Base-by-base conservation (phyloP, 1,140 invertebrate species). In the Lordiphosa collinella region DNA sequence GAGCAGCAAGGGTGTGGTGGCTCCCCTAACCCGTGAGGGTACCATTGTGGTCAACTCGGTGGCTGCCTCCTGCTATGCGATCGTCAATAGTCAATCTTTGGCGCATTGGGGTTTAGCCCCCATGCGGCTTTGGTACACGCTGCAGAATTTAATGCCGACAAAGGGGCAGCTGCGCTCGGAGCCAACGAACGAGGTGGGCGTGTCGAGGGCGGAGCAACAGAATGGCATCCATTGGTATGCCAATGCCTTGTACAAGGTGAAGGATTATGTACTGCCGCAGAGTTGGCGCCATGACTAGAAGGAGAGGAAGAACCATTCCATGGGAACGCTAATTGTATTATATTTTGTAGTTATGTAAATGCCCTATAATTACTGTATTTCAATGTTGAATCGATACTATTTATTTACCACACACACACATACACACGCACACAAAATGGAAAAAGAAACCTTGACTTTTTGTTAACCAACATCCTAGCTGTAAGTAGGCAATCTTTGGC, bases 1-100 rank as follows among this genome's bases (percentile, higher is more conserved):
- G 7, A 86, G 91, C 1, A 90, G 91, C 12, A 89, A 89, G 25
- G 98, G 98, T 6, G 93, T 97, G 1, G 97, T 92, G 79, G 98
- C 98, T 1, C 98, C 98, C 0, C 90, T 99, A 9, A 99, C 98
- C 0, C 89, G 89, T 11, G 92, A 88, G 7, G 98, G 98, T 1
- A 98, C 94, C 16, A 90, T 99, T 8, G 91, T 99, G 16, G 96
- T 99, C 1, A 94, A 99, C 88, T 94, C 94, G 57, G 93, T 98
- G 3, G 91, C 97, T 1, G 95, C 96, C 1, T 99, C 97, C 0
- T 99, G 98, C 88, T 99, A 99, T 90, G 98, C 98, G 0, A 90
- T 97, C 7, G 91, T 99, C 10, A 92, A 95, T 85, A 96, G 94
- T 89, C 96, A 98, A 69, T 88, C 89, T 6, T 59, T 98, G 41